These are phyloP conservation scores for Enteromius unitaeniatus DNA, from an alignment of 2,797 vertebrate species.

Conservation along the genomic window DNA sequence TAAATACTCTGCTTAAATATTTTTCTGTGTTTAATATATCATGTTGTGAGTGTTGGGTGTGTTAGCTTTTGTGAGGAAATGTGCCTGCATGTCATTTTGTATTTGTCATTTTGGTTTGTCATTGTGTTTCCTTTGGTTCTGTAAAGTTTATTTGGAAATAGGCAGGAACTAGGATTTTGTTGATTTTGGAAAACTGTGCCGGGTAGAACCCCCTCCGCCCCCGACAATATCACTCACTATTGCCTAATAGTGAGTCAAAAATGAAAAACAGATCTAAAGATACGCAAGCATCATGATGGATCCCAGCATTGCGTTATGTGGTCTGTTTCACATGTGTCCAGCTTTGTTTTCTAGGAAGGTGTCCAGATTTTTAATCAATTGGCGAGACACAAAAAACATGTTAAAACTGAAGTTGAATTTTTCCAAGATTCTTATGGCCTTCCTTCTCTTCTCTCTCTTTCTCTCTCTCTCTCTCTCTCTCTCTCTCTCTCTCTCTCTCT, in stretches of 20 bases:
- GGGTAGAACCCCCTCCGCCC: conserved; percentile 45
- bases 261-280: conserved; percentile 45
- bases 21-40: conserved; percentile 3
- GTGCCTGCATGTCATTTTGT: conserved; percentile 35
- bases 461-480: neutral
- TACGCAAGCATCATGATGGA: conserved; percentile 64
- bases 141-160: conserved; percentile 65
- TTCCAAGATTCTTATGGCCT: conserved; percentile 56
- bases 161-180: conserved; percentile 34
- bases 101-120: conserved; percentile 60
- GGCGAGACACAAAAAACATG: conserved; percentile 86
- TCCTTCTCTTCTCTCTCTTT: conserved; percentile 19
- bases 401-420: conserved; percentile 73
- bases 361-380: conserved; percentile 91
- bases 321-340: conserved; percentile 85
- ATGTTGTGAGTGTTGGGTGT: neutral
- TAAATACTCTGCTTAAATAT: neutral
- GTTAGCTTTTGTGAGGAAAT: neutral
- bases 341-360: conserved; percentile 78
- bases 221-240: conserved; percentile 39
- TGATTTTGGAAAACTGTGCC: conserved; percentile 59
- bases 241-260: conserved; percentile 44
- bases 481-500: conserved; percentile 37
- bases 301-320: conserved; percentile 70
- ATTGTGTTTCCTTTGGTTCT: conserved; percentile 60